Evolutionary conservation across 37 sponge, comb jelly and placozoan species (phyloP), one percentile per base, ranked within the genome.

Genomic region (Haliclona indistincta): DNA sequence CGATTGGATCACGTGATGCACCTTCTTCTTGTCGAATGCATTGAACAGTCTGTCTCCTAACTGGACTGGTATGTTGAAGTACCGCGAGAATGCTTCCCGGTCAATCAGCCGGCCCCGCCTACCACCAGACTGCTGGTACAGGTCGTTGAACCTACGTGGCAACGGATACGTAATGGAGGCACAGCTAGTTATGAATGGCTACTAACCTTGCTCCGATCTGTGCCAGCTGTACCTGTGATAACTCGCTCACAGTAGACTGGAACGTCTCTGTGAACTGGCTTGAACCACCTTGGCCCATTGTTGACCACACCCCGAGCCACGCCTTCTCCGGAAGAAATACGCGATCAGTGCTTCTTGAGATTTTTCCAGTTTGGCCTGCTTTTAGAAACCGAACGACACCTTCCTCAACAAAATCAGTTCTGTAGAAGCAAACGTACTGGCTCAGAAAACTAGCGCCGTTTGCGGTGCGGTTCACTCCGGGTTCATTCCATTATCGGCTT

Each of bases 41-140:
- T 82, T 83, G 67, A 96, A 96, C 6, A 96, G 78, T 30, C 90
- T 51, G 22, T 89, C 93, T n/a, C 96, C 86, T 10, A 93, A 64
- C 23, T 78, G 26, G 4, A 73, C 66, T 2, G 90, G 90, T 11
- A 96, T 41, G 42, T 89, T 63, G 61, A 92, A 92, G 45, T 89
- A 85, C 5, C 51, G 26, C 0, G 87, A 64, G 65, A 96, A 96
- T n/a, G 62, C 81, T 30, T 81, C 84, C 25, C 90, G 73, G 65
- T 96, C 88, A 41, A 88, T 75, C 28, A 88, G 63, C 13, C 71
- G 74, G 7, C 93, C 90, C 32, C 80, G 83, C 47, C 65, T 25
- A 22, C 87, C 87, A 15, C 86, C 90, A 54, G 80, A 74, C 41
- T 78, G 66, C 45, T 54, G 44, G 68, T 79, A 86, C 47, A 86